phyloP scores from a whole-genome alignment of 2,113 vertebrate species.

The Struthio camelus region DNA sequence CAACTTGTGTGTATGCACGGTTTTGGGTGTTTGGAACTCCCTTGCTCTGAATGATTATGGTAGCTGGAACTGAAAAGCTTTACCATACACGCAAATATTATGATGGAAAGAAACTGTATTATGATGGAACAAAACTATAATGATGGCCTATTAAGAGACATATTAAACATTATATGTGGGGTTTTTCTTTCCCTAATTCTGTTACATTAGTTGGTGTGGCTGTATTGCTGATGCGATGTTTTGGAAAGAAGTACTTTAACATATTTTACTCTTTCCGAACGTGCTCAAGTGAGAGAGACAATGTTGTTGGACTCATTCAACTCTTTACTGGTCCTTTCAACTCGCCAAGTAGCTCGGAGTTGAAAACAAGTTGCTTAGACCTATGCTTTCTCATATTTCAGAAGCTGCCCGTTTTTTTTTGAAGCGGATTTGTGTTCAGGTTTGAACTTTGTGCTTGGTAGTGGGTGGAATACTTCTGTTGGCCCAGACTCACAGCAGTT shows the following conservation, averaged over 20 bases:
- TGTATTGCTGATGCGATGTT: neutral
- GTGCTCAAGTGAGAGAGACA: neutral
- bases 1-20: neutral
- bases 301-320: neutral
- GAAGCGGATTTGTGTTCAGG: neutral
- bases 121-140: neutral
- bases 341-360: neutral
- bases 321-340: neutral
- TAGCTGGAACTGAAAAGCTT: neutral
- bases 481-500: slow-evolving; percentile 34
- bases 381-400: neutral
- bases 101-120: neutral
- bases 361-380: slow-evolving; percentile 24
- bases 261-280: neutral
- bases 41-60: neutral
- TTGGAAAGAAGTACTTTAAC: slow-evolving; percentile 7
- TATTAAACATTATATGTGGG: neutral
- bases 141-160: neutral
- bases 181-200: neutral
- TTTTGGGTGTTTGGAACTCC: neutral
- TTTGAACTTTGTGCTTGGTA: slow-evolving; percentile 67
- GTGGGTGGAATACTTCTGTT: slow-evolving; percentile 65
- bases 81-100: neutral
- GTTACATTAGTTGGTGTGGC: neutral
- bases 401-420: slow-evolving; percentile 13